Conservation (phyloP, 2,113 vertebrate species). For the Cavia porcellus region DNA sequence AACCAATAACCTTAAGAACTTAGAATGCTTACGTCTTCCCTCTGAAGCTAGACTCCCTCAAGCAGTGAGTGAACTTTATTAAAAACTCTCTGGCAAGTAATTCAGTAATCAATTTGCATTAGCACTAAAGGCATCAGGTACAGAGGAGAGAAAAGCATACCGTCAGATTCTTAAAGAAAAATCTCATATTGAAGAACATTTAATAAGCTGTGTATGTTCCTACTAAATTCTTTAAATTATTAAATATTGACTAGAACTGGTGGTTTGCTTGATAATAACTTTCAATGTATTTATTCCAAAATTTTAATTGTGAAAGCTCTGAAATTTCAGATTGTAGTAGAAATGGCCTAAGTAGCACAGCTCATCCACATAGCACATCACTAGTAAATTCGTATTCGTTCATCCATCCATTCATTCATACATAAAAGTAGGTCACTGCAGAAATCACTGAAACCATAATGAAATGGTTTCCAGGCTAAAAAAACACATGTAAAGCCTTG, state of each 20-base stretch:
- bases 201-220: background rate
- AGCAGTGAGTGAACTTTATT: constrained; percentile 64
- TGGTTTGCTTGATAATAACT: constrained; percentile 1
- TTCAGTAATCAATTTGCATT: constrained; percentile 64
- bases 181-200: background rate
- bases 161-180: constrained; percentile 2
- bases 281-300: constrained; percentile 40
- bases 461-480: background rate
- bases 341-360: background rate
- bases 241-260: background rate
- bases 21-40: constrained; percentile 30
- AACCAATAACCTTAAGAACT: constrained; percentile 46
- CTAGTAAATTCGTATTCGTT: background rate
- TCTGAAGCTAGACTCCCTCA: constrained; percentile 20
- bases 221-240: constrained; percentile 12
- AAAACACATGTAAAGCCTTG: background rate
- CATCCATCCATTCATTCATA: background rate
- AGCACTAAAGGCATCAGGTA: background rate
- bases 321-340: constrained; percentile 40
- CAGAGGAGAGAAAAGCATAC: background rate
- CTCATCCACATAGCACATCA: background rate
- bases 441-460: background rate
- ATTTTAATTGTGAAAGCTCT: constrained; percentile 48
- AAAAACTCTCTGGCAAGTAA: constrained; percentile 50
- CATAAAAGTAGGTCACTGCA: background rate